These are phyloP conservation scores for Lasioglossum vierecki DNA, from an alignment of 2,888 invertebrate genomes.

Conservation along the genomic window DNA sequence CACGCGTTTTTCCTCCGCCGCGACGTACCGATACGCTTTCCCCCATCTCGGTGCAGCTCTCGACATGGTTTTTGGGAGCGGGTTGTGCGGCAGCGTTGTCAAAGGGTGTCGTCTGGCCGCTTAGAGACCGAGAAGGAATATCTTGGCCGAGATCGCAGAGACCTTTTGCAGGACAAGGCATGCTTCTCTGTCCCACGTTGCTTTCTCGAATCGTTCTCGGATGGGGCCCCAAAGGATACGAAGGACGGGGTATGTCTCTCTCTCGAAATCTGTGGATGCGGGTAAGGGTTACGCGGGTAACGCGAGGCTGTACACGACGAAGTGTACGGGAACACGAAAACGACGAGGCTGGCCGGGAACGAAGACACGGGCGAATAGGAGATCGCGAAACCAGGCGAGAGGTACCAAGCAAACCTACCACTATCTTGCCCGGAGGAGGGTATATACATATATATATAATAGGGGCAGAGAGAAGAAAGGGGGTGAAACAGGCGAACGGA, in stretches of 20 bases:
- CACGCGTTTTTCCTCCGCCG: neutral
- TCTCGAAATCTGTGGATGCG: neutral
- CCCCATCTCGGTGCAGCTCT: neutral
- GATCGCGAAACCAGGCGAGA: slow-evolving; percentile 29
- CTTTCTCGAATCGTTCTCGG: slow-evolving; percentile 4
- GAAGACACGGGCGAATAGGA: slow-evolving; percentile 33
- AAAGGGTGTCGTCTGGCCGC: neutral
- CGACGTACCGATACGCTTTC: neutral
- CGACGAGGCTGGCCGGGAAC: slow-evolving; percentile 10
- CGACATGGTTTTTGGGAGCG: neutral
- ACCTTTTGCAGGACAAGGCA: neutral
- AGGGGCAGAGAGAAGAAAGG: neutral
- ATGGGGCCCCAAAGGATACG: neutral
- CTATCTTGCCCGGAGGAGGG: neutral
- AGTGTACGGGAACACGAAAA: neutral
- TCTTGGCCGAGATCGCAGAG: neutral
- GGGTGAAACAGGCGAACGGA: slow-evolving; percentile 25
- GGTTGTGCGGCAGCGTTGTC: neutral
- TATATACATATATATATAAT: neutral
- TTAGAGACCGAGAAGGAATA: neutral
- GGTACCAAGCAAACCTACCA: slow-evolving; percentile 6
- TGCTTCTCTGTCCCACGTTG: neutral
- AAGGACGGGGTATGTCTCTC: neutral
- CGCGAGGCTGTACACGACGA: no score
- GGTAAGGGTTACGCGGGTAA: neutral